Evolutionary conservation across 2,113 vertebrate species (phyloP), one percentile per base, ranked within the genome.

Genomic region (Drymodes brunneopygia): DNA sequence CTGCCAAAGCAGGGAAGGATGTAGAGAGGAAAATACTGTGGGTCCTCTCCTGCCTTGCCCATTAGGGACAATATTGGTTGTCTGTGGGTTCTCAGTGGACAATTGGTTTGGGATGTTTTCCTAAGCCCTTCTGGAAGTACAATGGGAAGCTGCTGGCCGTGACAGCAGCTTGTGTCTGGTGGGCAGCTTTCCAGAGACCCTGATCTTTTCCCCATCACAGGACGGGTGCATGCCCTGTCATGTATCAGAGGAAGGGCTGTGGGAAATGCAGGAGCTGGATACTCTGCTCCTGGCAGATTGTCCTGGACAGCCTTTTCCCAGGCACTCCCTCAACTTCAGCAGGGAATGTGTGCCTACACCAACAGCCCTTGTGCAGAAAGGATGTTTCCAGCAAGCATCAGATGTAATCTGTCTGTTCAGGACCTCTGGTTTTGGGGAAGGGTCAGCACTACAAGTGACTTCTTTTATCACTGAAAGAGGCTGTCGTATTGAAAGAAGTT

Each of bases 281-380:
- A 58, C 40, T 86, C 28, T 72, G 35, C 57, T 12, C 20, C 2
- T 38, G 66, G 44, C 71, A 83, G 27, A 5, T 69, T 80, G 62
- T 80, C 35, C 70, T 90, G 28, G 6, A 8, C 38, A 8, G 40
- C 53, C 80, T 58, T 88, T 72, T 72, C 67, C 29, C 60, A 40
- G 65, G 65, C 13, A 19, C 42, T 78, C 31, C 45, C 60, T 85
- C 0, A 0, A 7, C 36, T 56, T 79, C 0, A 0, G 38, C 51
- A 86, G 62, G 66, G 54, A 40, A 35, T 19, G 17, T 12, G 28
- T 12, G 28, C 3, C 0, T 45, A 3, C 38, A 19, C 15, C 0
- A 0, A 11, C 64, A 80, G 53, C 38, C 35, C 11, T 57, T 25
- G 38, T 54, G 50, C 74, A 47, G 48, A 50, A 66, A 40, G 45